These are phyloP conservation scores for Nomada fabriciana DNA, from an alignment of 2,888 invertebrate species.

Conservation along the genomic window DNA sequence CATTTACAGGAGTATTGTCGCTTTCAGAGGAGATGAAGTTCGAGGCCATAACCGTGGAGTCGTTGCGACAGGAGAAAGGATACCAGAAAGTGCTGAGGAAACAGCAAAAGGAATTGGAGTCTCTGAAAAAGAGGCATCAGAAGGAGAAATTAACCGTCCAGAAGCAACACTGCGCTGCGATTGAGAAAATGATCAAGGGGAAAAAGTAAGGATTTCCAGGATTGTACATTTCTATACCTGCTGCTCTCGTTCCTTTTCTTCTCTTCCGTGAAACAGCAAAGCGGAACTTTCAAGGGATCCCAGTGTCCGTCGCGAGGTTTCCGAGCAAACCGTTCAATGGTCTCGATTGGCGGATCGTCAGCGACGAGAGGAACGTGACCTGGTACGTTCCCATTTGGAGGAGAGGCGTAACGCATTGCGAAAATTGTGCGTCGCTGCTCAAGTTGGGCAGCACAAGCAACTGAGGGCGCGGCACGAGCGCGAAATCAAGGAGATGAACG, in stretches of 20 bases:
- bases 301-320: constrained; percentile 92
- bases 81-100: constrained; percentile 97
- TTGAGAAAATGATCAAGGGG: constrained; percentile 97
- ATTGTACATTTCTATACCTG: not conserved
- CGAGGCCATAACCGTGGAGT: constrained; percentile 95
- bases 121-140: constrained; percentile 95
- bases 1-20: not conserved
- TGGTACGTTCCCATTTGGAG: constrained; percentile 92
- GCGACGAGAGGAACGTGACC: constrained; percentile 92
- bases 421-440: constrained; percentile 93
- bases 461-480: constrained; percentile 95
- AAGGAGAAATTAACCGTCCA: constrained; percentile 97
- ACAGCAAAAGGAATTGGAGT: constrained; percentile 97
- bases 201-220: constrained; percentile 89
- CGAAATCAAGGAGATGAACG: constrained; percentile 98
- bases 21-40: constrained; percentile 88
- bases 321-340: constrained; percentile 98
- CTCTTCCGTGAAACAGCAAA: constrained; percentile 86
- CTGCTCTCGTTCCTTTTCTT: not conserved
- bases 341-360: constrained; percentile 94
- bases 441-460: constrained; percentile 94
- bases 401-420: constrained; percentile 90
- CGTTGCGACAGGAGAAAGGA: constrained; percentile 94
- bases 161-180: constrained; percentile 94
- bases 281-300: constrained; percentile 92